Percentiles rank a stretch among this genome's conserved stretches.
Evolutionary conservation across 1,140 invertebrate species (phyloP).

Genomic region (Whitmania pigra): DNA sequence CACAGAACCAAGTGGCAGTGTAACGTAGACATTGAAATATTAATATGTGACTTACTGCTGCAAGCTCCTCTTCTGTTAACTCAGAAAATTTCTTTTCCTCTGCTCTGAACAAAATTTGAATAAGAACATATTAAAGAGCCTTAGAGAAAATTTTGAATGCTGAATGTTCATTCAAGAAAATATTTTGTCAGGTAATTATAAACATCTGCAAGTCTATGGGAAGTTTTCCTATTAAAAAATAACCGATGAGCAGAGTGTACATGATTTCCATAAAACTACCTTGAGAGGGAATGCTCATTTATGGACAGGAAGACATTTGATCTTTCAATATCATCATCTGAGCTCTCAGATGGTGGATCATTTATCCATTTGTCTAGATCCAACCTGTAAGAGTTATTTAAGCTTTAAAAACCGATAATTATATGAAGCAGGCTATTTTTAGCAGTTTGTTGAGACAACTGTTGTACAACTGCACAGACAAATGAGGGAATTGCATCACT

Average conservation of each 20-base stretch:
- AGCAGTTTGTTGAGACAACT: too few relatives aligned
- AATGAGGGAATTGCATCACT: conserved; percentile 27
- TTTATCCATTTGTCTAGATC: conserved; percentile 90
- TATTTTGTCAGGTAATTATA: too few relatives aligned
- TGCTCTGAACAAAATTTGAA: conserved; percentile 16
- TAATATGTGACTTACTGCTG: conserved; percentile 45
- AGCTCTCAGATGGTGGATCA: conserved; percentile 66
- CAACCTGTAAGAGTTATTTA: conserved; percentile 48
- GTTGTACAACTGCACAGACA: background rate
- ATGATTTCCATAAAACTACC: background rate
- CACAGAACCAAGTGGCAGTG: conserved; percentile 13
- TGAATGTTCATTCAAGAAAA: too few relatives aligned
- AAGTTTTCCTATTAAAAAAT: too few relatives aligned
- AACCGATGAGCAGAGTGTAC: too few relatives aligned
- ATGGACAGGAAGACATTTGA: conserved; percentile 24
- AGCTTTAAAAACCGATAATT: too few relatives aligned
- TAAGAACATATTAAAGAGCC: too few relatives aligned
- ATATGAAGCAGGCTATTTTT: too few relatives aligned
- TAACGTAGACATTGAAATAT: too few relatives aligned
- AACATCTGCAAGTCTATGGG: too few relatives aligned
- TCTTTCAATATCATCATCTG: conserved; percentile 51
- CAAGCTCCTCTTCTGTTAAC: conserved; percentile 56
- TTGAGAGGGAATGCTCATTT: conserved; percentile 12
- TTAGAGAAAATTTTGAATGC: too few relatives aligned
- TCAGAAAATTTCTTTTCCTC: conserved; percentile 38